These are phyloP conservation scores for Micronisus gabar DNA, from an alignment of 2,113 vertebrate genomes.

Conservation along the genomic window DNA sequence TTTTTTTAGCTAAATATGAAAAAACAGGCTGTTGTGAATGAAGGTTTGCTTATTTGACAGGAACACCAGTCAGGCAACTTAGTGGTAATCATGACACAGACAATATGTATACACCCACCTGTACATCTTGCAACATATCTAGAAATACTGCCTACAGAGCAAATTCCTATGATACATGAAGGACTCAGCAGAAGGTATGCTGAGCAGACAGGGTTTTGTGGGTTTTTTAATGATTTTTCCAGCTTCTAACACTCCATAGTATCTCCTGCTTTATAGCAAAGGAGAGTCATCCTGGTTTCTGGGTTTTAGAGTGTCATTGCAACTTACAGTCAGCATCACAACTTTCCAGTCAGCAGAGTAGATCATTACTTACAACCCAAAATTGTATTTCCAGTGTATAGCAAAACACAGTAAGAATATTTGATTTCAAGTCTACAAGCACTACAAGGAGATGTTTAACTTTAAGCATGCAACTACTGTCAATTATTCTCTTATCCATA, in stretches of 20 bases:
- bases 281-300: not conserved
- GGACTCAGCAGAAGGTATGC: not conserved
- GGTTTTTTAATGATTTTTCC: not conserved
- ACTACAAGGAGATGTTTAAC: not conserved
- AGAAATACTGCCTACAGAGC: not conserved
- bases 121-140: not conserved
- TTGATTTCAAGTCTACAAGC: not conserved
- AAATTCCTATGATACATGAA: not conserved
- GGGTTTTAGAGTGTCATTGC: not conserved
- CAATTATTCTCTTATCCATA: not conserved
- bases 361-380: not conserved
- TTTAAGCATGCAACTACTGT: not conserved
- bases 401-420: not conserved
- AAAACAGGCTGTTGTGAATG: not conserved
- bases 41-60: not conserved
- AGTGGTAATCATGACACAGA: not conserved
- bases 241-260: not conserved
- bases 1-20: not conserved
- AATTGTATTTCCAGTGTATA: not conserved
- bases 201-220: not conserved
- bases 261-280: not conserved
- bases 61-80: not conserved
- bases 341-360: not conserved
- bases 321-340: not conserved
- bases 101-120: slow-evolving; percentile 5